Evolutionary conservation across 1,140 invertebrate genomes (phyloP), one percentile per base, ranked within the genome.

Genomic region (Drosophila burlai): DNA sequence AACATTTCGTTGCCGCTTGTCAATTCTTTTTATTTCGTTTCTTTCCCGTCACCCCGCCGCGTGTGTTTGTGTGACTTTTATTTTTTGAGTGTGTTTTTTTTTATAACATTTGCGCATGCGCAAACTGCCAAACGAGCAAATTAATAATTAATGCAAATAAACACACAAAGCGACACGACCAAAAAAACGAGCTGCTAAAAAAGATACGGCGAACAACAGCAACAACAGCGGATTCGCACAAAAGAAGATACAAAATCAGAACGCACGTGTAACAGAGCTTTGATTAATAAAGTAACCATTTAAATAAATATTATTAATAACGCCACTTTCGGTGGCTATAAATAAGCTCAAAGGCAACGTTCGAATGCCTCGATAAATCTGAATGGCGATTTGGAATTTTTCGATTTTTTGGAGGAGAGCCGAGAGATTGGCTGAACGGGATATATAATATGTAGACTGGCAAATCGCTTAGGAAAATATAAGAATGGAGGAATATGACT

Each of bases 71-170:
- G 46, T 21, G 43, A 45, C 43, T 45, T 21, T 45, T 49, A 26
- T n/a, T 26, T 45, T 34, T 65, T 8, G 13, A 16, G 13, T 77
- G 9, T 45, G 4, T 26, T 52, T 46, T 65, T 60, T 74, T 81
- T 73, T 80, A 79, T 79, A 79, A 50, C 85, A 81, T 89, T 89
- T 81, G 81, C 85, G 81, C 85, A 89, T 89, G 85, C 81, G 85
- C 85, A 79, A 90, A 79, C 85, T 85, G 78, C 69, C 81, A 89
- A 89, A 89, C 81, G 85, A 85, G 81, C 85, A 90, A 90, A 90
- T 90, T 90, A 90, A 85, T 90, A 90, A 90, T 90, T 85, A 90
- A 90, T 90, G 85, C 85, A 90, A 90, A 91, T 85, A 90, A 90
- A 85, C 75, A 73, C 69, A 81, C 64, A 77, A 76, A 81, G 74